phyloP scores from a whole-genome alignment of 2,113 vertebrate species.

The Phaetusa simplex region DNA sequence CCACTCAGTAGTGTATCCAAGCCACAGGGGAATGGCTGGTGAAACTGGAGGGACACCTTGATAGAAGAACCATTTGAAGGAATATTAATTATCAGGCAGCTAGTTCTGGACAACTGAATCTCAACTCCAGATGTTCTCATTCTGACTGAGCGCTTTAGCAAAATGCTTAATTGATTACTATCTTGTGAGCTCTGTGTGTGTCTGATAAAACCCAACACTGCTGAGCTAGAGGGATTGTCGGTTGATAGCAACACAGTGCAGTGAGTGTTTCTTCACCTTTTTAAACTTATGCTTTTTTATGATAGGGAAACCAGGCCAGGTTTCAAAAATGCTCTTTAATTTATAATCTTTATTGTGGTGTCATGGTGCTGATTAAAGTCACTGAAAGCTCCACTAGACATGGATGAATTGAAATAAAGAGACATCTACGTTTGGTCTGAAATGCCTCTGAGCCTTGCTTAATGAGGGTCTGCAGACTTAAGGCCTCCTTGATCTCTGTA shows the following conservation, averaged over 20 bases:
- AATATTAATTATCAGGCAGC: conserved; percentile 72
- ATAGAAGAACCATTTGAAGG: conserved; percentile 37
- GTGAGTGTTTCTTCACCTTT: conserved; percentile 15
- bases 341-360: background rate
- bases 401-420: background rate
- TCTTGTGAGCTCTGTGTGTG: conserved; percentile 44
- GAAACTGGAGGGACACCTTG: conserved; percentile 58
- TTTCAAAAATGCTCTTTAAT: conserved; percentile 3
- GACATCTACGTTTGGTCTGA: background rate
- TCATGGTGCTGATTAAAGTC: background rate
- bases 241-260: background rate
- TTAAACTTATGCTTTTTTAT: background rate
- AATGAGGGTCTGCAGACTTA: background rate
- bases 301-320: background rate
- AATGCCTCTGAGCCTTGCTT: background rate
- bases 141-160: conserved; percentile 57
- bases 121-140: conserved; percentile 71
- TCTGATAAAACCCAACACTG: conserved; percentile 53
- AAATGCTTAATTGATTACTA: conserved; percentile 58
- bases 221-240: conserved; percentile 46
- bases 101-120: conserved; percentile 77
- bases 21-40: background rate
- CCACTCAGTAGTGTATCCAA: background rate
- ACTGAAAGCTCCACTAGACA: background rate
- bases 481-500: background rate